phyloP scores from a whole-genome alignment of 2,797 vertebrate genomes.

The Typhlichthys eigenmanni region DNA sequence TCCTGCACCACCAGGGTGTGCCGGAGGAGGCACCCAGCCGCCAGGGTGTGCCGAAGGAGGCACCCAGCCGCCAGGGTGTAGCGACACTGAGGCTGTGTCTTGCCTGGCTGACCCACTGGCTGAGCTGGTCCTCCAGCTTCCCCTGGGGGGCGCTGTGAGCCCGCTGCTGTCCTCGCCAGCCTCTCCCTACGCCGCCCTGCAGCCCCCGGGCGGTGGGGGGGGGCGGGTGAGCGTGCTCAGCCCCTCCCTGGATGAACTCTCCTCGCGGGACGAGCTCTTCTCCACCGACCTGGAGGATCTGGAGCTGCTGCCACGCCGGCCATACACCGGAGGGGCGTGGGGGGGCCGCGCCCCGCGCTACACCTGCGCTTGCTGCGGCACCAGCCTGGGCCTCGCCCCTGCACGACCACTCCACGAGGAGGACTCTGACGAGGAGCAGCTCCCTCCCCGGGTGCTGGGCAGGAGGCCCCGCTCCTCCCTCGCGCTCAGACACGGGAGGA shows the following conservation, averaged over 20 bases:
- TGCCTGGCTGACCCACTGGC: too few relatives aligned
- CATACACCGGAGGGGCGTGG: conserved; percentile 59
- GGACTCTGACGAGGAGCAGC: conserved; percentile 71
- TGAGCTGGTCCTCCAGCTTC: neutral
- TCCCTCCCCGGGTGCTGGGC: conserved; percentile 40
- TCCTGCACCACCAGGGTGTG: too few relatives aligned
- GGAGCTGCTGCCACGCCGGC: conserved; percentile 64
- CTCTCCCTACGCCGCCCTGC: conserved; percentile 69
- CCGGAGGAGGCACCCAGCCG: too few relatives aligned
- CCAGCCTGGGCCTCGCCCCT: conserved; percentile 33
- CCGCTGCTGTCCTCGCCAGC: conserved; percentile 27
- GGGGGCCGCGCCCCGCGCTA: conserved; percentile 42
- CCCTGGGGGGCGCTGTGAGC: conserved; percentile 11
- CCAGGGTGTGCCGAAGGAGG: too few relatives aligned
- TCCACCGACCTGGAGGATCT: conserved; percentile 78
- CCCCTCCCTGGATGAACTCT: conserved; percentile 78
- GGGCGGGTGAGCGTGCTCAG: conserved; percentile 79
- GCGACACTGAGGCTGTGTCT: too few relatives aligned
- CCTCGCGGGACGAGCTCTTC: conserved; percentile 80
- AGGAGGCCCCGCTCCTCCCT: conserved; percentile 51
- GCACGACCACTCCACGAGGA: too few relatives aligned
- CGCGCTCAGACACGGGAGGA: conserved; percentile 40
- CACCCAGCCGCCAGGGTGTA: too few relatives aligned
- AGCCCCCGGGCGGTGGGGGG: conserved; percentile 58
- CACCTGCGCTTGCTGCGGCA: conserved; percentile 73